Conservation (phyloP, 2,797 vertebrate species). For the Falco columbarius region DNA sequence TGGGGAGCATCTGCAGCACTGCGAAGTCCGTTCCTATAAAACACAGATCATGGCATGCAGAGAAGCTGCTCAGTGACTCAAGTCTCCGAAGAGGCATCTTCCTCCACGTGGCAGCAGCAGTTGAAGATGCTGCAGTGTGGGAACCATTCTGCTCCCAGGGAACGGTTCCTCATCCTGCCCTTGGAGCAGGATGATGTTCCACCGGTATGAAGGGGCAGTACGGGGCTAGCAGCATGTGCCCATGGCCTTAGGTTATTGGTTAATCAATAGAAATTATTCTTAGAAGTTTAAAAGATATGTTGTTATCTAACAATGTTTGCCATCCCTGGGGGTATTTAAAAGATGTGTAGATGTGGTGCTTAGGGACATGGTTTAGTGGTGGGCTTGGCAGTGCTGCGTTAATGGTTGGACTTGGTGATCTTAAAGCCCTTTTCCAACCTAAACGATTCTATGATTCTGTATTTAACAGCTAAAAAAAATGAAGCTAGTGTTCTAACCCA, state of each 20-base stretch:
- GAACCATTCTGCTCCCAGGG: neutral
- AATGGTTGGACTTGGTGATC: no score
- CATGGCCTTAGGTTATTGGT: accelerated
- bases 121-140: neutral
- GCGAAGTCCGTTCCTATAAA: neutral
- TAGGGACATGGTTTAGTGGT: no score
- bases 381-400: no score
- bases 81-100: neutral
- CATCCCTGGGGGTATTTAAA: no score
- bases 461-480: constrained; percentile 7
- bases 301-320: neutral
- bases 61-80: neutral
- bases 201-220: accelerated
- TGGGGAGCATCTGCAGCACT: neutral
- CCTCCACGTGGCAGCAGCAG: accelerated
- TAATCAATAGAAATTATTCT: neutral
- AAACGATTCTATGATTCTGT: no score
- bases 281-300: neutral
- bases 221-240: neutral
- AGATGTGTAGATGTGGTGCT: no score
- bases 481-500: neutral
- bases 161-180: accelerated
- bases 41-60: neutral
- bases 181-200: neutral
- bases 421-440: no score